Percentiles rank a stretch among this genome's conserved stretches.
phyloP scores from a whole-genome alignment of 2,113 vertebrate species.

The Paradisaea rubra region DNA sequence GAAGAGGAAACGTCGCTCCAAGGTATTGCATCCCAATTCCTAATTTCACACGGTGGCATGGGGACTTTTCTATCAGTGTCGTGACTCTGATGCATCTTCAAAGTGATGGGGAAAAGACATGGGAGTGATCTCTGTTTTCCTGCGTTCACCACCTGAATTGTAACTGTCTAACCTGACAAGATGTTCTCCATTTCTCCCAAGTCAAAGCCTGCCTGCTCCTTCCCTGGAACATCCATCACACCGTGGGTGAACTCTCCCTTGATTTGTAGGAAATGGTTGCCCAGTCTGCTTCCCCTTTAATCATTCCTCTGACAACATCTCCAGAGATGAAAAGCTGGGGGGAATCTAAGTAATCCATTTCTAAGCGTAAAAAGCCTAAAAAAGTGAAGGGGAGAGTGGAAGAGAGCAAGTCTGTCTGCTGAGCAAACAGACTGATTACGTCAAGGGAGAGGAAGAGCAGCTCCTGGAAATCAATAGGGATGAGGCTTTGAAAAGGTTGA shows the following conservation, averaged over 20 bases:
- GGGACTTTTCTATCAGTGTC: background rate
- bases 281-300: conserved; percentile 4
- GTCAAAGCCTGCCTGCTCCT: background rate
- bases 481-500: conserved; percentile 75
- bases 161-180: conserved; percentile 1
- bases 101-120: background rate
- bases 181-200: background rate
- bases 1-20: background rate
- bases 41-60: background rate
- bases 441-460: conserved; percentile 68
- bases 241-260: background rate
- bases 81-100: background rate
- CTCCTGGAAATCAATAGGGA: conserved; percentile 71
- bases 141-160: background rate
- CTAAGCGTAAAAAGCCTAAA: conserved; percentile 17
- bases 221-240: conserved; percentile 36
- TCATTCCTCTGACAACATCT: conserved; percentile 14
- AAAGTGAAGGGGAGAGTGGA: background rate
- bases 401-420: conserved; percentile 20
- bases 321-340: conserved; percentile 17
- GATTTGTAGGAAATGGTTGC: conserved; percentile 24
- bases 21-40: background rate
- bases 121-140: background rate
- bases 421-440: conserved; percentile 68
- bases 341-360: conserved; percentile 56